These are phyloP conservation scores for Allobates femoralis DNA, from an alignment of 2,797 vertebrate species.

Conservation along the genomic window DNA sequence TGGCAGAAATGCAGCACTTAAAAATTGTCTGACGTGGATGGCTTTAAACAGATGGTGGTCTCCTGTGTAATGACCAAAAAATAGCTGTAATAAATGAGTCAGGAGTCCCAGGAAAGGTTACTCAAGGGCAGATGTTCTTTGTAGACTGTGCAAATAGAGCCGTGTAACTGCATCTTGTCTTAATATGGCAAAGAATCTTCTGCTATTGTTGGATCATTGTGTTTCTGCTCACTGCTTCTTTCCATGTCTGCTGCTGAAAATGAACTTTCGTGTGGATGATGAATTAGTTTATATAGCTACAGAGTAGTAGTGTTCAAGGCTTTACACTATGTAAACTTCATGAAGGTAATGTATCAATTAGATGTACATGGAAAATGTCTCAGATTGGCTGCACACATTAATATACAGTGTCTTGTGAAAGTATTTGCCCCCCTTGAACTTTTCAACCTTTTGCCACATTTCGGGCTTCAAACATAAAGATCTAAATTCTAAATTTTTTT, in stretches of 20 bases:
- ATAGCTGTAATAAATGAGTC: slow-evolving; percentile 9
- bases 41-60: slow-evolving; percentile 48
- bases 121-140: slow-evolving; percentile 38
- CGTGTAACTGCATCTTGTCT: slow-evolving; percentile 6
- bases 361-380: too few species aligned
- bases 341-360: too few species aligned
- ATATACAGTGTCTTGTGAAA: too few species aligned
- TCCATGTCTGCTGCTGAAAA: not conserved
- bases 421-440: too few species aligned
- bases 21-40: slow-evolving; percentile 9
- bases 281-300: not conserved
- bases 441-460: too few species aligned
- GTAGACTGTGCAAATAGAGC: not conserved
- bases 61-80: slow-evolving; percentile 18
- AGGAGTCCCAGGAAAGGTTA: not conserved
- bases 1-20: too few species aligned
- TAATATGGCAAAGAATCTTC: slow-evolving; percentile 22
- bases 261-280: not conserved
- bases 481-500: too few species aligned
- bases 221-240: not conserved
- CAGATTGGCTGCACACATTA: too few species aligned
- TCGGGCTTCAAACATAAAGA: too few species aligned
- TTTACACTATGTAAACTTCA: not conserved
- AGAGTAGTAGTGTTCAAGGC: not conserved
- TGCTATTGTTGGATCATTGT: slow-evolving; percentile 16